Conservation (phyloP, 2,113 vertebrate species). For the Clarias macrocephalus region DNA sequence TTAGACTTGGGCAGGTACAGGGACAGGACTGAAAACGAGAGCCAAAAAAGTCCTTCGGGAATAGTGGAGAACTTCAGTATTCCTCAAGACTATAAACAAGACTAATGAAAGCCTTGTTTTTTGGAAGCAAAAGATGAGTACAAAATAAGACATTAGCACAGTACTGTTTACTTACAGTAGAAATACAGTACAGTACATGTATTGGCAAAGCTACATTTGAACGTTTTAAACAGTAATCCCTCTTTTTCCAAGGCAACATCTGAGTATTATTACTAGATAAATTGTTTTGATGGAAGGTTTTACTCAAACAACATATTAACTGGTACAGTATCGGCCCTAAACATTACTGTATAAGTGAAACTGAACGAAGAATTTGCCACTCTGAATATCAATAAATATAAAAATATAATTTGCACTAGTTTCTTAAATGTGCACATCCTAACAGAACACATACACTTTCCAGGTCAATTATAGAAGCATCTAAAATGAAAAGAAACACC, state of each 20-base stretch:
- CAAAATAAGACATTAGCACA: no score
- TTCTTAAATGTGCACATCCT: slow-evolving; percentile 1
- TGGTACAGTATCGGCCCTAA: no score
- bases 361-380: not conserved
- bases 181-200: not conserved
- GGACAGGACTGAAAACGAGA: no score
- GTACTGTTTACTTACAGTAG: no score
- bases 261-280: not conserved
- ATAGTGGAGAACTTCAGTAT: no score
- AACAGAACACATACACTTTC: slow-evolving; percentile 18
- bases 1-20: no score
- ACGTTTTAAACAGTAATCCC: no score
- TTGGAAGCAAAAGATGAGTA: no score
- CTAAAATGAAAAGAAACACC: slow-evolving; percentile 45
- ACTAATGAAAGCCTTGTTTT: no score
- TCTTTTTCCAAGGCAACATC: not conserved
- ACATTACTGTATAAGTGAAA: not conserved
- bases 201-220: not conserved
- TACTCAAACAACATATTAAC: not conserved
- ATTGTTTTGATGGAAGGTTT: not conserved
- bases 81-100: no score
- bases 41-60: no score
- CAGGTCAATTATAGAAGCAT: slow-evolving; percentile 24
- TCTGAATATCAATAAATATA: not conserved
- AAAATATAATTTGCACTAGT: not conserved